phyloP scores from a whole-genome alignment of 2,113 vertebrate species.

The Eira barbara region DNA sequence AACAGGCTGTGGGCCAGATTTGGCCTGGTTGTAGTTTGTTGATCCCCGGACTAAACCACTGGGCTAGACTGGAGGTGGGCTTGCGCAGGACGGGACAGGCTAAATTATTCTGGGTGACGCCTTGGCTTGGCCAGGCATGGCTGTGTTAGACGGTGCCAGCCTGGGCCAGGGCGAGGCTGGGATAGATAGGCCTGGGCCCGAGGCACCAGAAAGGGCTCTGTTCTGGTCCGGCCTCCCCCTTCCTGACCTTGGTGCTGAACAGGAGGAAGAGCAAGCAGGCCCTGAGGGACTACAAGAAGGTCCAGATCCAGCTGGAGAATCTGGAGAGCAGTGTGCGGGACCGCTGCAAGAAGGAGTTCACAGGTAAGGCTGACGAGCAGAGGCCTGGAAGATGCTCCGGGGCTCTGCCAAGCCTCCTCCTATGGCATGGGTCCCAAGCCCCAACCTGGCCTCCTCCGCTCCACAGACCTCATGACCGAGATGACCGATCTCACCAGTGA shows the following conservation, averaged over 20 bases:
- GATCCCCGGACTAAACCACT: not conserved
- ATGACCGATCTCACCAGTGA: constrained; percentile 99
- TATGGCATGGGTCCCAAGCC: accelerated
- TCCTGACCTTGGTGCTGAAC: constrained; percentile 34
- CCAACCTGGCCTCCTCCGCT: not conserved
- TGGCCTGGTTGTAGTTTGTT: not conserved
- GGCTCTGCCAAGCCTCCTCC: not conserved
- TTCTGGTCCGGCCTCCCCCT: not conserved
- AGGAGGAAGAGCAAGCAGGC: constrained; percentile 99
- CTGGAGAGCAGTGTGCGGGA: constrained; percentile 98
- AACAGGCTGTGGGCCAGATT: not conserved
- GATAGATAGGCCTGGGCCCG: not conserved
- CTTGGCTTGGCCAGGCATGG: not conserved
- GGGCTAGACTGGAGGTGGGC: not conserved
- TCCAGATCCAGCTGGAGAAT: constrained; percentile 98
- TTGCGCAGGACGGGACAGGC: not conserved
- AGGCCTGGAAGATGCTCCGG: not conserved
- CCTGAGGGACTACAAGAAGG: constrained; percentile 97
- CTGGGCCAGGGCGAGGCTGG: not conserved
- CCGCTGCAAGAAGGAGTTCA: constrained; percentile 99
- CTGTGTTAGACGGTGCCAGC: not conserved
- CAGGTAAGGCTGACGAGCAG: constrained; percentile 82
- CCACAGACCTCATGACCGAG: constrained; percentile 97
- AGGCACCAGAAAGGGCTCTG: not conserved
- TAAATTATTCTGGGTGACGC: not conserved